Conservation (phyloP, 2,797 vertebrate species). For the Pristis pectinata region DNA sequence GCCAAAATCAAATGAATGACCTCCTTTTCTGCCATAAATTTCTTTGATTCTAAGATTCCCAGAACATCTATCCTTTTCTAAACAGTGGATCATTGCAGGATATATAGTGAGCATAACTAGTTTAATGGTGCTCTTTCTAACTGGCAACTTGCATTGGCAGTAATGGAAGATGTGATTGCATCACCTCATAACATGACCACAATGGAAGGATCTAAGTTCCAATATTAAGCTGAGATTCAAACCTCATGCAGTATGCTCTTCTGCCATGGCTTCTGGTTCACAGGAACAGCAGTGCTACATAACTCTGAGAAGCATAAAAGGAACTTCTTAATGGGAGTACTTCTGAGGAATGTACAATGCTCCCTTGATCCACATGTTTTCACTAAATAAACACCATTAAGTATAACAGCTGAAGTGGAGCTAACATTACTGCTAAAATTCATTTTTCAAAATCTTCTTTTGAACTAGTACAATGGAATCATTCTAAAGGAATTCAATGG, state of each 20-base stretch:
- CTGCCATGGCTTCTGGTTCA: neutral
- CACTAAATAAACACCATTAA: slow-evolving; percentile 20
- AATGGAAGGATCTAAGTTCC: neutral
- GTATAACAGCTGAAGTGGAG: slow-evolving; percentile 15
- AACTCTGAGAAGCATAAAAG: neutral
- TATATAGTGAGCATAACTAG: neutral
- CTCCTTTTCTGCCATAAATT: no score
- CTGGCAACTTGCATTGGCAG: neutral
- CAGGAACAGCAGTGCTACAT: neutral
- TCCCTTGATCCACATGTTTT: neutral
- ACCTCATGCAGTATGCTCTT: neutral
- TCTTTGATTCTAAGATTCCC: no score
- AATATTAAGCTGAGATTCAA: neutral
- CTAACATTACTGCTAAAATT: neutral
- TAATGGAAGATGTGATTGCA: neutral
- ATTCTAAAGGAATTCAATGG: neutral
- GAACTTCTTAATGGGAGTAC: neutral
- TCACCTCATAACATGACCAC: neutral
- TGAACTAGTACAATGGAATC: neutral
- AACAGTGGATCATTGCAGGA: neutral
- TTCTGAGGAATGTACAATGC: neutral
- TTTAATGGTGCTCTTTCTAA: neutral
- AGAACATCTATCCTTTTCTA: neutral
- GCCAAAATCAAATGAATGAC: no score
- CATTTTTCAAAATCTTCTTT: slow-evolving; percentile 2